Evolutionary conservation across 2,888 invertebrate genomes (phyloP).

Genomic region (Schizaphis graminum): DNA sequence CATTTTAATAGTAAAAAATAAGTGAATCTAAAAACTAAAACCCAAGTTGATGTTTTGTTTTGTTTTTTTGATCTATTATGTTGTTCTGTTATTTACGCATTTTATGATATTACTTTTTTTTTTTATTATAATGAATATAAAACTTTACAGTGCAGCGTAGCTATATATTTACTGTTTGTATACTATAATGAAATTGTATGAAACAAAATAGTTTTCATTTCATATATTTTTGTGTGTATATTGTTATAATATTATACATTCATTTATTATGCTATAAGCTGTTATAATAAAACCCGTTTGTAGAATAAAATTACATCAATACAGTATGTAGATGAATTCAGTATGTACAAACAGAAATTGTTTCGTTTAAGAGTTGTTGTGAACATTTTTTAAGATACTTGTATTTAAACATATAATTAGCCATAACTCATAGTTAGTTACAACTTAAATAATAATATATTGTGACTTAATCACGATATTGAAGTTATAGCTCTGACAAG

Average conservation of each 20-base stretch:
- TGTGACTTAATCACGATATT: neutral
- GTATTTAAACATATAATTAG: neutral
- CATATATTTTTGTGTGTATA: neutral
- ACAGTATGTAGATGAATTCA: neutral
- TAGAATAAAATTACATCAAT: neutral
- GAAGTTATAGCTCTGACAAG: neutral
- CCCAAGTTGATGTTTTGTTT: neutral
- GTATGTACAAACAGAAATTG: neutral
- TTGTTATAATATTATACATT: neutral
- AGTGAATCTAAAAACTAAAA: neutral
- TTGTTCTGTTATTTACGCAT: neutral
- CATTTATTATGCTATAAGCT: conserved; percentile 15
- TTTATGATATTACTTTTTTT: conserved; percentile 14
- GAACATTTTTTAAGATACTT: neutral
- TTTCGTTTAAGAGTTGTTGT: neutral
- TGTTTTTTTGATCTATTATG: conserved; percentile 7
- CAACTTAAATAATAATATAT: neutral
- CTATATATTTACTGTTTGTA: conserved; percentile 11
- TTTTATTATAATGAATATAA: conserved; percentile 19
- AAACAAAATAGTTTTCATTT: conserved; percentile 21
- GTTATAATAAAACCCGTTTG: neutral
- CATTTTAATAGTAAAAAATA: neutral
- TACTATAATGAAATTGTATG: conserved; percentile 13
- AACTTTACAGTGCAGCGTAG: neutral
- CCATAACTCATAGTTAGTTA: neutral